These are phyloP conservation scores for Pycnomerus fuliginosus DNA, from an alignment of 2,888 invertebrate species.

Conservation along the genomic window DNA sequence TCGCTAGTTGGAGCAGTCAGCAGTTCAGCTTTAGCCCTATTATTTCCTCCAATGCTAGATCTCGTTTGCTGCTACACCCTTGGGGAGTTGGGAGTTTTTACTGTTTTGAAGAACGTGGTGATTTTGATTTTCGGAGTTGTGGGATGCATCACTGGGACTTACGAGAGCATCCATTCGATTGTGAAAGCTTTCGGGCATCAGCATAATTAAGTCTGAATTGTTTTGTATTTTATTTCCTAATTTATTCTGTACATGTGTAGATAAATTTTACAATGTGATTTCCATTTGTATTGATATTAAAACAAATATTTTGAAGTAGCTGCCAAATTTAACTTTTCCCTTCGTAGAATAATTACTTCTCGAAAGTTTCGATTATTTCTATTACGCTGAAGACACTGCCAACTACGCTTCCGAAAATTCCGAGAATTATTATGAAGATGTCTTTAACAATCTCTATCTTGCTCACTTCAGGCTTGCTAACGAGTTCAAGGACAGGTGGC, in stretches of 20 bases:
- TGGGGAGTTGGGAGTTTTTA: conserved; percentile 54
- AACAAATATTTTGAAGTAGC: no score
- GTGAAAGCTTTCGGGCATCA: conserved; percentile 52
- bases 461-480: conserved; percentile 45
- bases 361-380: neutral
- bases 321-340: no score
- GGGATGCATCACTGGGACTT: conserved; percentile 74
- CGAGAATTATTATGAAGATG: neutral
- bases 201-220: no score
- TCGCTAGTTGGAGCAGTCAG: conserved; percentile 90
- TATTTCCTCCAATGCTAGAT: conserved; percentile 87
- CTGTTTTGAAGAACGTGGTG: conserved; percentile 60
- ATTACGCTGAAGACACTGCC: neutral
- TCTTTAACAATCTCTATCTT: neutral
- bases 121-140: conserved; percentile 69
- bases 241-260: conserved; percentile 26
- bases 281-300: no score
- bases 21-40: conserved; percentile 80
- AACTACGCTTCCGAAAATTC: neutral
- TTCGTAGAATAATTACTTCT: no score
- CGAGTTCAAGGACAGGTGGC: conserved; percentile 77
- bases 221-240: conserved; percentile 17
- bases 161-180: conserved; percentile 68
- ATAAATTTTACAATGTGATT: no score
- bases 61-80: conserved; percentile 68